Evolutionary conservation across 2,888 invertebrate species (phyloP), one percentile per base, ranked within the genome.

Genomic region (Limenitis camilla): DNA sequence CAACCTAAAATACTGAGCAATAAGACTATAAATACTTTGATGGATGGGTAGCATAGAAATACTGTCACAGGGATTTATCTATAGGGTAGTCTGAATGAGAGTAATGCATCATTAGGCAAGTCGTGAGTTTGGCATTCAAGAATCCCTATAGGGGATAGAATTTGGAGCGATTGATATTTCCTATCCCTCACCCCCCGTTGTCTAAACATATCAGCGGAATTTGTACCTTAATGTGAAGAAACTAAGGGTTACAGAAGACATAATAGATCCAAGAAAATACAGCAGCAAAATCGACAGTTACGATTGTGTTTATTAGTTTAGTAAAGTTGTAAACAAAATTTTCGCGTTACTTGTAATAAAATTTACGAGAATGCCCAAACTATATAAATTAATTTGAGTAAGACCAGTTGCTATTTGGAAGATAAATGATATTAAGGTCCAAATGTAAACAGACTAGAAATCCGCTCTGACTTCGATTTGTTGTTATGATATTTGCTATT

Each of bases 31-130:
- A 38, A 36, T 49, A 8, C 19, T 39, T 42, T 33, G 33, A 33
- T n/a, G 19, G 29, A 19, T 19, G 31, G 3, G 7, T 48, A 32
- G 28, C n/a, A 46, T 32, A 29, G 38, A 40, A 45, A 49, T 35
- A 49, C 43, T 40, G 45, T 47, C 45, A 35, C 19, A 32, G 45
- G 46, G 49, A 49, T 53, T 52, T 62, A 62, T 61, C 61, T 63
- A 58, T 59, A 53, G 61, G 55, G 56, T 64, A 55, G 57, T 59
- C 56, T 61, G 65, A 71, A 65, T 71, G 64, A 69, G 57, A 65
- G 72, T 71, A 71, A 72, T 72, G 72, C 73, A 69, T 74, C 73
- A 74, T 74, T 72, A 72, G 68, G 64, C 63, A 69, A 67, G 63
- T 66, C 62, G 64, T 66, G 64, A 69, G 67, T 71, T 70, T 69